phyloP scores from a whole-genome alignment of 2,797 vertebrate genomes.

The Spinus pinus region DNA sequence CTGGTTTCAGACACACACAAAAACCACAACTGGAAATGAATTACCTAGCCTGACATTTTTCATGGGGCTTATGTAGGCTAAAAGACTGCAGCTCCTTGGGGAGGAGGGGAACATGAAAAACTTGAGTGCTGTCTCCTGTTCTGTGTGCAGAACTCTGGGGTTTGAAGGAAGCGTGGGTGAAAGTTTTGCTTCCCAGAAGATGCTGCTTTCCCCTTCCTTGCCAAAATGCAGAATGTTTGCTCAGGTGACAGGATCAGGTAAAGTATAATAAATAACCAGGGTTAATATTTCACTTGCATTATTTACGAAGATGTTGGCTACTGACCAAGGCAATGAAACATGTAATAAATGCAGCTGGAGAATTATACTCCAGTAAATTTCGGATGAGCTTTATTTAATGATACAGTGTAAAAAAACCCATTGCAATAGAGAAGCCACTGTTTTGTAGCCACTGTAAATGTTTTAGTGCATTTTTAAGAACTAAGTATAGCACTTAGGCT shows the following conservation, averaged over 20 bases:
- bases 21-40: slow-evolving; percentile 32
- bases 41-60: slow-evolving; percentile 40
- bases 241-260: slow-evolving; percentile 11
- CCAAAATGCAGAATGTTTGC: not conserved
- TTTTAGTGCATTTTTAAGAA: slow-evolving; percentile 47
- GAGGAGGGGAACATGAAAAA: slow-evolving; percentile 10
- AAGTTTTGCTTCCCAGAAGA: not conserved
- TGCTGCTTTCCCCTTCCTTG: not conserved
- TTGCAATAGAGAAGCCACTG: not conserved
- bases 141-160: not conserved
- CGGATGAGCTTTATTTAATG: slow-evolving; percentile 57
- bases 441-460: slow-evolving; percentile 46
- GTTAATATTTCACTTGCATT: slow-evolving; percentile 35
- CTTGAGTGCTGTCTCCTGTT: not conserved
- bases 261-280: slow-evolving; percentile 5
- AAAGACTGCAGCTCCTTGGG: not conserved
- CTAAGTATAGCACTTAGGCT: not conserved
- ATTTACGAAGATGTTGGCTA: slow-evolving; percentile 1
- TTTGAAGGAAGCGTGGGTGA: not conserved
- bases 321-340: slow-evolving; percentile 1
- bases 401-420: not conserved
- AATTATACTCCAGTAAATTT: slow-evolving; percentile 43
- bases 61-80: not conserved
- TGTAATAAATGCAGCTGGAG: slow-evolving; percentile 32
- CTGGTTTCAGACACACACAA: not conserved